Conservation (phyloP, 2,113 vertebrate species). For the Albula goreensis region DNA sequence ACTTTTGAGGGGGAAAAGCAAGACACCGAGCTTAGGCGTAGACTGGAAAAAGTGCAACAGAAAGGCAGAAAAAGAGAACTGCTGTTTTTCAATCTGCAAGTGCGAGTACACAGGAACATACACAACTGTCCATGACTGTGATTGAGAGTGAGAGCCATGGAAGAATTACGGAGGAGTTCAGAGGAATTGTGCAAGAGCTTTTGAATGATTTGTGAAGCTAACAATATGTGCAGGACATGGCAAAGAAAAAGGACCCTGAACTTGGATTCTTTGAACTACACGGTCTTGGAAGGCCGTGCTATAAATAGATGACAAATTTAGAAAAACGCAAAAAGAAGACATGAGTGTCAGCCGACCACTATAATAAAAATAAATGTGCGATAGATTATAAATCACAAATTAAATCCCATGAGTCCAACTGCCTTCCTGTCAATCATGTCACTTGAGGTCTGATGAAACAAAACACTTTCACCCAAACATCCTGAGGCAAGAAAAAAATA, state of each 20-base stretch:
- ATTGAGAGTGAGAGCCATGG: background rate
- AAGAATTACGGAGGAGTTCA: background rate
- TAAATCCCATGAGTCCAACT: background rate
- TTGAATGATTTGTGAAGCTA: background rate
- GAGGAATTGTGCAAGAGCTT: background rate
- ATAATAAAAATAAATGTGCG: background rate
- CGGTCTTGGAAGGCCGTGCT: background rate
- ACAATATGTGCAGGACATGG: background rate
- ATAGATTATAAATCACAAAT: constrained; percentile 10
- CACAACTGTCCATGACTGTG: background rate
- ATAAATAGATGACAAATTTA: background rate
- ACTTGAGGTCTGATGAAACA: constrained; percentile 2
- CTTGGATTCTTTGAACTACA: background rate
- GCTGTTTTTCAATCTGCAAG: background rate
- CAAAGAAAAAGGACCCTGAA: background rate
- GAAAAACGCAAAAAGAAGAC: background rate
- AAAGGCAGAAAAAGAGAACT: too few relatives aligned
- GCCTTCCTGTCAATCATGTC: background rate
- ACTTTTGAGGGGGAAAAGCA: too few relatives aligned
- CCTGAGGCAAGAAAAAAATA: constrained; percentile 4
- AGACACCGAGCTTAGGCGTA: too few relatives aligned
- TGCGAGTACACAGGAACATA: background rate
- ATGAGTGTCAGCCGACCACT: background rate
- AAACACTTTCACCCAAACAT: constrained; percentile 23
- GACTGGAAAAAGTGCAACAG: too few relatives aligned